Evolutionary conservation across 1,140 invertebrate genomes (phyloP).

Genomic region (Ooceraea biroi): DNA sequence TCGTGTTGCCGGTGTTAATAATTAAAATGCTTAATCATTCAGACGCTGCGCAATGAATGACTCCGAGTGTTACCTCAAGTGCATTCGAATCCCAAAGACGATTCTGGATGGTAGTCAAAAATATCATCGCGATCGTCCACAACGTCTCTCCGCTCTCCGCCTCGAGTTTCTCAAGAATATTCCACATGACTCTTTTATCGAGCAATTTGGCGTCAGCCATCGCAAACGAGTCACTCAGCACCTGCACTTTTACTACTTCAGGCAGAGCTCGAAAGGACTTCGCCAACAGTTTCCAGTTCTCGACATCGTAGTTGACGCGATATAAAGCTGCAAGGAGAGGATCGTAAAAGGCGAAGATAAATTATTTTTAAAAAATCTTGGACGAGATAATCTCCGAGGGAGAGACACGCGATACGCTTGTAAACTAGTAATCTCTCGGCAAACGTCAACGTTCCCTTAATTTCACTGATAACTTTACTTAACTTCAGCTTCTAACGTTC

Average conservation of each 20-base stretch:
- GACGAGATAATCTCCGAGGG: not conserved
- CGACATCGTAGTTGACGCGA: slow-evolving; percentile 87
- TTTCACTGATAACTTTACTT: too few relatives aligned
- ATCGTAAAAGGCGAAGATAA: not conserved
- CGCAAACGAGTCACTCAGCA: slow-evolving; percentile 73
- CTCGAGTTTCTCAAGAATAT: slow-evolving; percentile 84
- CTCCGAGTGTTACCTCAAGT: slow-evolving; percentile 55
- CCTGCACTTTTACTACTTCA: slow-evolving; percentile 86
- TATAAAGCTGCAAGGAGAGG: slow-evolving; percentile 84
- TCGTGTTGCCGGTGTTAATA: not conserved
- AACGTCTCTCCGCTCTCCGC: slow-evolving; percentile 85
- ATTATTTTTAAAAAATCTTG: not conserved
- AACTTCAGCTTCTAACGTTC: too few relatives aligned
- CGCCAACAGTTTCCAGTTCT: slow-evolving; percentile 82
- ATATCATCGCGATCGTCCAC: slow-evolving; percentile 83
- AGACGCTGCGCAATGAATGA: not conserved
- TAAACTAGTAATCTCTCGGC: not conserved
- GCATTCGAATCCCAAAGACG: slow-evolving; percentile 32
- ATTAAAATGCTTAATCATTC: not conserved
- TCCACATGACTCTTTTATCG: slow-evolving; percentile 44
- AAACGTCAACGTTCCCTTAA: not conserved
- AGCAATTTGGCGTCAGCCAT: slow-evolving; percentile 46
- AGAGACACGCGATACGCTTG: not conserved
- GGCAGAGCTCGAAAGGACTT: slow-evolving; percentile 79
- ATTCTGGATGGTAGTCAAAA: slow-evolving; percentile 57